Percentiles rank a stretch among this genome's conserved stretches.
phyloP scores from a whole-genome alignment of 2,113 vertebrate species.

The Grammomys surdaster region DNA sequence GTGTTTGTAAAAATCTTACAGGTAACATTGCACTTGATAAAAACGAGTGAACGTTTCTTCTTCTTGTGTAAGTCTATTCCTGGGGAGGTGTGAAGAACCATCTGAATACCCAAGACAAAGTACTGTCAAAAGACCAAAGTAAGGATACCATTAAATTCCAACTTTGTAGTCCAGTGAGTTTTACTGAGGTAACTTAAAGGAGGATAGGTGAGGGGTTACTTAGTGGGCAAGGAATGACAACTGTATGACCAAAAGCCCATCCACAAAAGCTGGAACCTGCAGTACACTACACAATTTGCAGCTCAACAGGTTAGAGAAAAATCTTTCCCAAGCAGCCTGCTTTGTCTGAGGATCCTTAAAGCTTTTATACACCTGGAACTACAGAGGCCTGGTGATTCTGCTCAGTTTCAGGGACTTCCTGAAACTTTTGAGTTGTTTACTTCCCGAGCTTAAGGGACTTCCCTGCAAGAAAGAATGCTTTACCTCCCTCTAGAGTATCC shows the following conservation, averaged over 20 bases:
- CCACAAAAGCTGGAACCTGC: neutral
- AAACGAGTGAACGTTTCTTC: neutral
- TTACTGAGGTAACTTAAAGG: neutral
- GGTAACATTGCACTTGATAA: neutral
- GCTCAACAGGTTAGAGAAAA: neutral
- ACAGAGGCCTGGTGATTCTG: neutral
- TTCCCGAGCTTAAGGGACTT: neutral
- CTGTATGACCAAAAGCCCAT: neutral
- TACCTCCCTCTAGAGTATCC: neutral
- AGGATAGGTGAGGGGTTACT: neutral
- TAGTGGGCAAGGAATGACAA: neutral
- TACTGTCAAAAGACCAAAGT: neutral
- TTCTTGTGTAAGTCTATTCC: neutral
- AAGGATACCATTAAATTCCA: neutral
- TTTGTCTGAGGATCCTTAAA: neutral
- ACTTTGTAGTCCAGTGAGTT: neutral
- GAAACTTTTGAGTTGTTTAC: neutral
- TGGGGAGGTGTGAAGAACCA: neutral
- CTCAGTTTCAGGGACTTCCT: neutral
- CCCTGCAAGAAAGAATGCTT: neutral
- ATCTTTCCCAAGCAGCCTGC: neutral
- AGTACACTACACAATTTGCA: neutral
- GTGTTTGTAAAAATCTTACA: neutral
- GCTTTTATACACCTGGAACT: neutral
- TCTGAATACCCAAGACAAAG: neutral